Conservation (phyloP, 2,888 invertebrate species). For the Zaprionus bogoriensis region DNA sequence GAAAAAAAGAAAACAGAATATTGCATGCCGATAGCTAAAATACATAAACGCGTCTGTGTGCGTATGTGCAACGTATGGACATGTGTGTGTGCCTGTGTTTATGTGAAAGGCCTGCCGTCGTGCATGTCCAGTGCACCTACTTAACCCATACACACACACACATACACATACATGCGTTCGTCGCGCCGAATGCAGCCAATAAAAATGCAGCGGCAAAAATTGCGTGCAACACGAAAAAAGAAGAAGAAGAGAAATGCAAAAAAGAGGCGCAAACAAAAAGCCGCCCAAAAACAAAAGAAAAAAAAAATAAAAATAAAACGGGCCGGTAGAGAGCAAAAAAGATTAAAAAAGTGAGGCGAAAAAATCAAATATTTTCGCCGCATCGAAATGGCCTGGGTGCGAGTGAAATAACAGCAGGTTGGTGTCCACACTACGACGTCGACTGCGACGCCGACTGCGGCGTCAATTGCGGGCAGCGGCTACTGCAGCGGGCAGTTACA, state of each 20-base stretch:
- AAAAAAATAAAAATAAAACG: conserved; percentile 30
- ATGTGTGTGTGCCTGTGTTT: conserved; percentile 14
- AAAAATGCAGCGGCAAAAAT: conserved; percentile 82
- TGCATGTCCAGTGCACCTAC: conserved; percentile 66
- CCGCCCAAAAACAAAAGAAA: conserved; percentile 52
- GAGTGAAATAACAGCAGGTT: conserved; percentile 80
- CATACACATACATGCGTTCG: conserved; percentile 34
- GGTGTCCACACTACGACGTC: conserved; percentile 29
- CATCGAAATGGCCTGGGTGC: conserved; percentile 67
- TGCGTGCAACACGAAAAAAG: conserved; percentile 71
- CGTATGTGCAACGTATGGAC: conserved; percentile 11
- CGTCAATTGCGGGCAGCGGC: conserved; percentile 24
- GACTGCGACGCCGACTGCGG: conserved; percentile 31
- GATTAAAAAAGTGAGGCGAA: conserved; percentile 43
- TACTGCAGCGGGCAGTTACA: conserved; percentile 37
- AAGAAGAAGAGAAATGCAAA: conserved; percentile 47
- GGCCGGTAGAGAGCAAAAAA: conserved; percentile 25
- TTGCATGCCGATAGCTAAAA: conserved; percentile 66
- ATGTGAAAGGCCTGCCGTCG: neutral
- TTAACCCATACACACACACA: conserved; percentile 47
- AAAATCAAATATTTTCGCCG: conserved; percentile 58
- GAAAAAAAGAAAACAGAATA: conserved; percentile 50
- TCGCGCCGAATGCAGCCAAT: conserved; percentile 80
- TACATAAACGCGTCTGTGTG: conserved; percentile 30
- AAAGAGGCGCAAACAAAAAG: conserved; percentile 59